Conservation (phyloP, 2,113 vertebrate species). For the Cinclus mexicanus region DNA sequence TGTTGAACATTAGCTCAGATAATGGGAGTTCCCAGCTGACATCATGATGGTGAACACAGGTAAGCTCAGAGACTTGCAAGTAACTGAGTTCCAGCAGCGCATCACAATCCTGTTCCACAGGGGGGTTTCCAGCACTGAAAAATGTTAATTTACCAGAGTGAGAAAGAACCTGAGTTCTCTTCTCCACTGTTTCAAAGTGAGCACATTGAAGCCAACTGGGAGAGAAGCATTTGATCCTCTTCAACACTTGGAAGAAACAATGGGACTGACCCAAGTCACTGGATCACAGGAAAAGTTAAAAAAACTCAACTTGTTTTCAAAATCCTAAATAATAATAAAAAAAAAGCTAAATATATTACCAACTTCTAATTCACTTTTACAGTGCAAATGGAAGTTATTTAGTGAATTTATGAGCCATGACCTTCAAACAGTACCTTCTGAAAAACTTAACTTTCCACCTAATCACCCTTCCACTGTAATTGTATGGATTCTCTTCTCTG, state of each 20-base stretch:
- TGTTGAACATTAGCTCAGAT: neutral
- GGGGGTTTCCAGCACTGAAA: neutral
- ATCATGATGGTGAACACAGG: neutral
- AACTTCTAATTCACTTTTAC: neutral
- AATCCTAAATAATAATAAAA: neutral
- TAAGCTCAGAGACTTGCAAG: neutral
- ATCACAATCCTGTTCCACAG: neutral
- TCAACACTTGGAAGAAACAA: neutral
- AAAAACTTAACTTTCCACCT: neutral
- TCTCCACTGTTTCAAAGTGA: neutral
- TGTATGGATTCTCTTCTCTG: neutral
- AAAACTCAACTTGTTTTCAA: neutral
- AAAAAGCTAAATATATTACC: neutral
- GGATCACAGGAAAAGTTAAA: neutral
- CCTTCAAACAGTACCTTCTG: neutral
- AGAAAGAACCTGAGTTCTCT: neutral
- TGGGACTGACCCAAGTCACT: neutral
- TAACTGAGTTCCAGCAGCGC: neutral
- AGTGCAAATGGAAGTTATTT: neutral
- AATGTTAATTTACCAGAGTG: neutral
- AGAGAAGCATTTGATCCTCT: neutral
- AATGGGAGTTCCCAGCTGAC: neutral
- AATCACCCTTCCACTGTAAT: neutral
- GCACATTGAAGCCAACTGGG: neutral
- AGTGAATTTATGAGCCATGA: neutral